phyloP scores from a whole-genome alignment of 2,797 vertebrate species.

The Miichthys miiuy region DNA sequence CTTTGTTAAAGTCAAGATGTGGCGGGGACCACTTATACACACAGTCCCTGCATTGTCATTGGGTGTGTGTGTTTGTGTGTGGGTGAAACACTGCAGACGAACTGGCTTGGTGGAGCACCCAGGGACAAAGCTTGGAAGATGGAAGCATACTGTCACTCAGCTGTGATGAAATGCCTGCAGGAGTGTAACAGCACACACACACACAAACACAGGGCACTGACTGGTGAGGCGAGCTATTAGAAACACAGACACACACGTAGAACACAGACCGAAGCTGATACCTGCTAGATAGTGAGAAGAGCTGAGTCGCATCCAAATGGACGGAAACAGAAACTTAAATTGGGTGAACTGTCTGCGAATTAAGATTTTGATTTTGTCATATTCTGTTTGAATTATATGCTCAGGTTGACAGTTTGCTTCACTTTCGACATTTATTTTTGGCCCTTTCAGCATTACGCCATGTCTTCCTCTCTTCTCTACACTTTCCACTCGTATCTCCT shows the following conservation, averaged over 20 bases:
- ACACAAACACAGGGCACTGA: slow-evolving; percentile 28
- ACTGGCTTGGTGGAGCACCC: slow-evolving; percentile 52
- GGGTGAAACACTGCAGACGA: slow-evolving; percentile 36
- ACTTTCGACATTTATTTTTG: neutral
- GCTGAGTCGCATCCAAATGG: neutral
- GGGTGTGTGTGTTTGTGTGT: neutral
- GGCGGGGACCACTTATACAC: slow-evolving; percentile 18
- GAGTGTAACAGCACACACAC: slow-evolving; percentile 38
- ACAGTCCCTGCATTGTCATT: slow-evolving; percentile 5
- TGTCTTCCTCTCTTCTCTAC: neutral
- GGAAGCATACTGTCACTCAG: slow-evolving; percentile 68
- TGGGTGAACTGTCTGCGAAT: slow-evolving; percentile 1
- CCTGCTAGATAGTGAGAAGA: neutral
- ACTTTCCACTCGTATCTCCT: neutral
- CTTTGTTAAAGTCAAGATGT: slow-evolving; percentile 30
- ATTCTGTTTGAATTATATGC: neutral
- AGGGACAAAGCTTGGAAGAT: slow-evolving; percentile 63
- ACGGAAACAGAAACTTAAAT: slow-evolving; percentile 10
- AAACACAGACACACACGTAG: slow-evolving; percentile 6
- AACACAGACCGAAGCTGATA: neutral
- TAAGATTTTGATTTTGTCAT: neutral
- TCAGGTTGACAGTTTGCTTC: slow-evolving; percentile 3
- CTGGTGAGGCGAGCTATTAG: slow-evolving; percentile 24
- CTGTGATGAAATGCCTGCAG: slow-evolving; percentile 72
- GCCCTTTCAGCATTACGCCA: neutral